Evolutionary conservation across 2,888 invertebrate genomes (phyloP).

Genomic region (Ypsolopha scabrella): DNA sequence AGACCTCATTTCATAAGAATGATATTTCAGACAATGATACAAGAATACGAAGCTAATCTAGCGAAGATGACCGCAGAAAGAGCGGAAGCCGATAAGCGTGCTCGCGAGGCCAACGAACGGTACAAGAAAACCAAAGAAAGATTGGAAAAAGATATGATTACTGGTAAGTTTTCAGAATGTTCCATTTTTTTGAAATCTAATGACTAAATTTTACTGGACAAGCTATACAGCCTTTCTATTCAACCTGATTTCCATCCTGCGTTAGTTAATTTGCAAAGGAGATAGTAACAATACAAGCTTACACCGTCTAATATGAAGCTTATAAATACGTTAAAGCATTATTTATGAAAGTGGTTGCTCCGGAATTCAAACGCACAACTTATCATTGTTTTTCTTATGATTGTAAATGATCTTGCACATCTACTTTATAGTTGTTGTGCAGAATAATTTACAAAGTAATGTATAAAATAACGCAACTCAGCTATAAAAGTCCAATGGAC

Average conservation of each 20-base stretch:
- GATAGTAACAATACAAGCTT: too few species aligned
- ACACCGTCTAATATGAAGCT: too few species aligned
- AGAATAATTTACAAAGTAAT: too few species aligned
- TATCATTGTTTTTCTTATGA: too few species aligned
- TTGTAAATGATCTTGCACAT: too few species aligned
- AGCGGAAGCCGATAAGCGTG: slow-evolving; percentile 57
- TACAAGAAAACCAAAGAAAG: slow-evolving; percentile 56
- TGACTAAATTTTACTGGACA: neutral
- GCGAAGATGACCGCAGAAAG: slow-evolving; percentile 59
- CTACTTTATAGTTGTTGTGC: too few species aligned
- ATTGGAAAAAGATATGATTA: slow-evolving; percentile 47
- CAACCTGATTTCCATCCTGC: neutral
- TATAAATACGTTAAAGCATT: too few species aligned
- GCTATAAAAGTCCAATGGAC: too few species aligned
- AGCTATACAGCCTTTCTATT: neutral
- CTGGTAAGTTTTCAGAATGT: slow-evolving; percentile 29
- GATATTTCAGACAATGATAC: slow-evolving; percentile 30
- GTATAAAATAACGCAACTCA: too few species aligned
- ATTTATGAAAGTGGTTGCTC: too few species aligned
- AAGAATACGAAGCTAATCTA: slow-evolving; percentile 66
- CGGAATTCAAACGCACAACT: too few species aligned
- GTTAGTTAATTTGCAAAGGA: too few species aligned
- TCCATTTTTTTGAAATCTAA: neutral
- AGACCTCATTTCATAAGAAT: neutral
- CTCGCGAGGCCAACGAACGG: slow-evolving; percentile 51